Conservation (phyloP, 2,888 invertebrate genomes). For the Diloba caeruleocephala region DNA sequence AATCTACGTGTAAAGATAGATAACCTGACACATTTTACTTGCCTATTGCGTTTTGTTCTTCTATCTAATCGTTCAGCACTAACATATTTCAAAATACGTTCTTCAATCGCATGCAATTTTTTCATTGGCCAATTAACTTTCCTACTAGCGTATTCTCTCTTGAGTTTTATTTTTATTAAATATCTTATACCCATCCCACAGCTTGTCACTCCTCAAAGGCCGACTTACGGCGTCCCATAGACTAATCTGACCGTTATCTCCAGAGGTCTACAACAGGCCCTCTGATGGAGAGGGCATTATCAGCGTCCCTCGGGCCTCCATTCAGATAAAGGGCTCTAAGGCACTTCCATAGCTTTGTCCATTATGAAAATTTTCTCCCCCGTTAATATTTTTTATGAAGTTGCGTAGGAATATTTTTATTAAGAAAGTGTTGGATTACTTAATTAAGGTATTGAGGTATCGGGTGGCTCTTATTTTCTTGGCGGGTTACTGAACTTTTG, state of each 20-base stretch:
- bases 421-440: slow-evolving; percentile 53
- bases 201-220: slow-evolving; percentile 42
- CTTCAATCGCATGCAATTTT: no score
- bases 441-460: slow-evolving; percentile 50
- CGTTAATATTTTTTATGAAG: slow-evolving; percentile 54
- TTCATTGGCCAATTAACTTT: background rate
- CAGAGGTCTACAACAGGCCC: slow-evolving; percentile 58
- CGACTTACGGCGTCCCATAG: slow-evolving; percentile 48
- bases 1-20: no score
- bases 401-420: slow-evolving; percentile 37
- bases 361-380: slow-evolving; percentile 63
- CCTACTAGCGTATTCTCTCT: slow-evolving; percentile 9
- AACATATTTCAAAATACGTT: no score
- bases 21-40: no score
- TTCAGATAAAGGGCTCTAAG: slow-evolving; percentile 54
- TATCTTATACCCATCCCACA: slow-evolving; percentile 23
- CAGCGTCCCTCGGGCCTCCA: slow-evolving; percentile 66
- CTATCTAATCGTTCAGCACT: no score
- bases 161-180: slow-evolving; percentile 22
- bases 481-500: slow-evolving; percentile 10
- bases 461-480: slow-evolving; percentile 17
- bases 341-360: slow-evolving; percentile 55
- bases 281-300: slow-evolving; percentile 73
- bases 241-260: slow-evolving; percentile 65
- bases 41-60: no score